Evolutionary conservation across 2,888 invertebrate genomes (phyloP).

Genomic region (Amiota mariae): DNA sequence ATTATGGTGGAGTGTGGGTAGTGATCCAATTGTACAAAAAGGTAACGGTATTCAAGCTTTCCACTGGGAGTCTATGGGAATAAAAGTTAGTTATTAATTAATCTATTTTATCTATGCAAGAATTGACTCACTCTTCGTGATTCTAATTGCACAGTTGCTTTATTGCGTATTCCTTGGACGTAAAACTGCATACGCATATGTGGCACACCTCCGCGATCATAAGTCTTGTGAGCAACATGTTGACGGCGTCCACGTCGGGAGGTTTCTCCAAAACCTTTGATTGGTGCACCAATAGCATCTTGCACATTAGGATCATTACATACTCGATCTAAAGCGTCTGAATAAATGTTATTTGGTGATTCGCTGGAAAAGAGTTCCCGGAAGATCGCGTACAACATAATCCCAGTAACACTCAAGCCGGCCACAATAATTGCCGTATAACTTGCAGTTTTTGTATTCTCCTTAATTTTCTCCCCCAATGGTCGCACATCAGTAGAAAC

Average conservation of each 20-base stretch:
- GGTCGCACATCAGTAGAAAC: constrained; percentile 77
- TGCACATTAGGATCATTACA: constrained; percentile 83
- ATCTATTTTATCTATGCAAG: not conserved
- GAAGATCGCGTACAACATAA: constrained; percentile 88
- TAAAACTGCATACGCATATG: constrained; percentile 94
- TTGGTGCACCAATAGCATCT: constrained; percentile 90
- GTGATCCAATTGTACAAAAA: constrained; percentile 88
- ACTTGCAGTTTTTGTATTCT: constrained; percentile 90
- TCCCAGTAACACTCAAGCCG: constrained; percentile 86
- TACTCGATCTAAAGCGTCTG: constrained; percentile 84
- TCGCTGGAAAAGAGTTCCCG: constrained; percentile 90
- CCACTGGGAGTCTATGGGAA: constrained; percentile 80
- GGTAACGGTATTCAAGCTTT: constrained; percentile 85
- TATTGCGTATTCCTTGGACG: constrained; percentile 86
- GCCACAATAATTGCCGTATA: constrained; percentile 87
- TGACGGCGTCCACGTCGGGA: constrained; percentile 86
- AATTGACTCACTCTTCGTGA: constrained; percentile 82
- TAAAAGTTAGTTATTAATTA: constrained; percentile 60
- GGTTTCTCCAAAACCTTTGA: constrained; percentile 92
- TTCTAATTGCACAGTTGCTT: constrained; percentile 90
- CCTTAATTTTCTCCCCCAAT: constrained; percentile 86
- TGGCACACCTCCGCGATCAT: constrained; percentile 82
- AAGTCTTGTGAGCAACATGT: constrained; percentile 87
- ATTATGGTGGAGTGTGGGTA: constrained; percentile 83
- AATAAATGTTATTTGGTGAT: constrained; percentile 89